These are phyloP conservation scores for Corythoichthys intestinalis DNA, from an alignment of 2,113 vertebrate species.

Conservation along the genomic window DNA sequence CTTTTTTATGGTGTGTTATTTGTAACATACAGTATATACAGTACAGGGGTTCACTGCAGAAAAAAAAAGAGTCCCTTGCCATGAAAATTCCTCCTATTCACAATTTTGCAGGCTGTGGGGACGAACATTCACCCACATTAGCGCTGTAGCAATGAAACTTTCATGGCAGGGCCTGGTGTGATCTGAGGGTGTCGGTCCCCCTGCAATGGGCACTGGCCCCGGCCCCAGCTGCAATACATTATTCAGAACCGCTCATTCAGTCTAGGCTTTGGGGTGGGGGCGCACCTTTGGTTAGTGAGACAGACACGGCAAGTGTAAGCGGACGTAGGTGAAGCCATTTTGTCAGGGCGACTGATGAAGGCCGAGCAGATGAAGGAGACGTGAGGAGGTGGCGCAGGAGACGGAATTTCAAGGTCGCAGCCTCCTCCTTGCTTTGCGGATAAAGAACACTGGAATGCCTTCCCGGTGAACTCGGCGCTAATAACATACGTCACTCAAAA, in stretches of 20 bases:
- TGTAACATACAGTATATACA: neutral
- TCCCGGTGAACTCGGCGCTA: conserved; percentile 18
- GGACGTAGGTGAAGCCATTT: conserved; percentile 35
- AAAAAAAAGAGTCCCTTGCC: conserved; percentile 6
- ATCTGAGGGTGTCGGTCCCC: conserved; percentile 63
- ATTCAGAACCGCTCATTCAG: conserved; percentile 70
- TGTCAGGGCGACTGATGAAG: conserved; percentile 18
- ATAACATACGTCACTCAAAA: conserved; percentile 50
- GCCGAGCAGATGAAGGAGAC: conserved; percentile 35
- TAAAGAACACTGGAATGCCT: conserved; percentile 19
- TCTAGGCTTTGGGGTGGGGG: conserved; percentile 53
- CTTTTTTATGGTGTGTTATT: neutral
- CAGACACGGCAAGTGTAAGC: conserved; percentile 57
- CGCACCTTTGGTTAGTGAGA: conserved; percentile 68
- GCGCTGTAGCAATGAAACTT: conserved; percentile 57
- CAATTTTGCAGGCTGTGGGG: conserved; percentile 27
- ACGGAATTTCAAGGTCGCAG: conserved; percentile 41
- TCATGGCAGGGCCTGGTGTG: conserved; percentile 56
- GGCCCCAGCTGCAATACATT: conserved; percentile 61
- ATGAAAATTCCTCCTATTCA: conserved; percentile 41
- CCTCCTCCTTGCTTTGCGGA: conserved; percentile 8
- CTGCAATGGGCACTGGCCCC: conserved; percentile 61
- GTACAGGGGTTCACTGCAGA: neutral
- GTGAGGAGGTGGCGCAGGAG: conserved; percentile 10
- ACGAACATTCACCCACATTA: conserved; percentile 52